A percentile compares a stretch with the other conserved stretches of the same genome.
phyloP scores from a whole-genome alignment of 2,797 vertebrate species.

The Phaenicophaeus curvirostris region DNA sequence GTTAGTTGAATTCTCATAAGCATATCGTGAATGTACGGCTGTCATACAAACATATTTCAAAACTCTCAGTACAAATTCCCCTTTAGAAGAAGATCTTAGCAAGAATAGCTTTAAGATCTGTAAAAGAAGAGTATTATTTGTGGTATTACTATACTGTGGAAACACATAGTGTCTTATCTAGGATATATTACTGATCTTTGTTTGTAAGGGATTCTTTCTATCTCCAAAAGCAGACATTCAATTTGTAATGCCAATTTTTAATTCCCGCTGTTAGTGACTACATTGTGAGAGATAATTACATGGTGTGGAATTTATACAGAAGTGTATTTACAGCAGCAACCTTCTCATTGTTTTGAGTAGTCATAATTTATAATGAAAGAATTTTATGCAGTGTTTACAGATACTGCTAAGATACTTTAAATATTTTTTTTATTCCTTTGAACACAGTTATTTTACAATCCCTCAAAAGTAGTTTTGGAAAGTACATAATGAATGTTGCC shows the following conservation, averaged over 20 bases:
- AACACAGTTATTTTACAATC: not conserved
- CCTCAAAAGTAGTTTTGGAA: not conserved
- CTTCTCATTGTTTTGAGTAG: constrained; percentile 46
- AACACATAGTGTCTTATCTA: not conserved
- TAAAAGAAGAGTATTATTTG: not conserved
- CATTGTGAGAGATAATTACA: constrained; percentile 32
- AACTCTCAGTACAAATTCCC: not conserved
- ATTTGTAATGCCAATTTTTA: constrained; percentile 34
- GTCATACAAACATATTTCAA: not conserved
- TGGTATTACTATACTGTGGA: not conserved
- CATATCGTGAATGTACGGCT: not conserved
- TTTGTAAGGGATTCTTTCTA: constrained; percentile 11
- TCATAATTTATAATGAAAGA: constrained; percentile 14
- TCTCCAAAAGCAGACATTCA: constrained; percentile 10
- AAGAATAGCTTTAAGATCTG: not conserved
- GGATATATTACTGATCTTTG: not conserved
- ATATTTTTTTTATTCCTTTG: not conserved
- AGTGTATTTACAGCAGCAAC: constrained; percentile 33
- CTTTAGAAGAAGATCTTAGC: not conserved
- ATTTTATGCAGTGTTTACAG: not conserved
- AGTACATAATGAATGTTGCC: not conserved
- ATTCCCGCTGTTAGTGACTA: constrained; percentile 28
- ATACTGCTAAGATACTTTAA: not conserved
- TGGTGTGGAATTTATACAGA: constrained; percentile 17
- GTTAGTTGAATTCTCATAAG: not conserved